Evolutionary conservation across 2,888 invertebrate genomes (phyloP).

Genomic region (Balanococcus diminutus): DNA sequence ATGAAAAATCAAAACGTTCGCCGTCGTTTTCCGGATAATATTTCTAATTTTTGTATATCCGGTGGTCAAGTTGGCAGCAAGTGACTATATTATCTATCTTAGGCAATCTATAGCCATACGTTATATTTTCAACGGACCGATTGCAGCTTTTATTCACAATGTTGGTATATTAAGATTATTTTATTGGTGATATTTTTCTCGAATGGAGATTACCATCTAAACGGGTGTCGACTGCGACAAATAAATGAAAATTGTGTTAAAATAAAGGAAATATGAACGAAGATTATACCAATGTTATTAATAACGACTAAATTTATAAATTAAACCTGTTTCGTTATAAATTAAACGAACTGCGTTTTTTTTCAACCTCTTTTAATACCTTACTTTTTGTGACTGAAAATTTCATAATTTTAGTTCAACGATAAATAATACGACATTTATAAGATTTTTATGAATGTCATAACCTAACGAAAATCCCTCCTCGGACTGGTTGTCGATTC

Average conservation of each 20-base stretch:
- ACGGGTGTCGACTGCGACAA: conserved; percentile 43
- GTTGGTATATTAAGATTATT: conserved; percentile 36
- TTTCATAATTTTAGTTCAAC: neutral
- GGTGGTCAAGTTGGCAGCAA: conserved; percentile 23
- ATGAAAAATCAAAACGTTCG: conserved; percentile 26
- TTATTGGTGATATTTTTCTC: conserved; percentile 39
- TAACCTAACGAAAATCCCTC: neutral
- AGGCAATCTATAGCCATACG: neutral
- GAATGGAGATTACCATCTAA: conserved; percentile 5
- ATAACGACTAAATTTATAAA: conserved; percentile 43
- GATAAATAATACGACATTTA: conserved; percentile 15
- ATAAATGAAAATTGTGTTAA: conserved; percentile 38
- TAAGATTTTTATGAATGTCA: conserved; percentile 30
- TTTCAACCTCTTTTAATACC: neutral
- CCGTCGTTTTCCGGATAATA: neutral
- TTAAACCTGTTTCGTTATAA: conserved; percentile 44
- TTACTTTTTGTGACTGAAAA: conserved; percentile 11
- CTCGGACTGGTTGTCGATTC: conserved; percentile 1
- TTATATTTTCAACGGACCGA: conserved; percentile 10
- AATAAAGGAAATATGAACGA: conserved; percentile 40
- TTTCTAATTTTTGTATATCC: conserved; percentile 38
- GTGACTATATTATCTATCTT: neutral
- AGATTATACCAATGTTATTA: conserved; percentile 31
- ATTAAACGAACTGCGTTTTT: neutral
- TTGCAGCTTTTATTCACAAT: conserved; percentile 1